Conservation (phyloP, 2,113 vertebrate genomes). For the Erythrocercus mccallii region DNA sequence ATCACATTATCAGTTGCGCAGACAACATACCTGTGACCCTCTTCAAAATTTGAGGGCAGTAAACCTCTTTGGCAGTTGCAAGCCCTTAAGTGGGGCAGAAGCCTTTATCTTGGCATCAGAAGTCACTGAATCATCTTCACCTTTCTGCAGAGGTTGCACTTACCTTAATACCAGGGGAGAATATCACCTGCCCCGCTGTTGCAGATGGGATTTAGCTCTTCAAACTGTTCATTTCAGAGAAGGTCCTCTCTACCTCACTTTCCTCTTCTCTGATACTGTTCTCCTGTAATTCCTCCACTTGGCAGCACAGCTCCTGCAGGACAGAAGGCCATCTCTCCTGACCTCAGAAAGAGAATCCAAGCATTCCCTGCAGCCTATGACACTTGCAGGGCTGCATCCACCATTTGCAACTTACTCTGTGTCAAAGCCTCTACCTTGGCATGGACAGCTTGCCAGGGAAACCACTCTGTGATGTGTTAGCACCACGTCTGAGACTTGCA, state of each 20-base stretch:
- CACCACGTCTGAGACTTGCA: not conserved
- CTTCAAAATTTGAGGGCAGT: not conserved
- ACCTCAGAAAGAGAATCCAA: not conserved
- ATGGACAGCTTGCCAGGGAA: not conserved
- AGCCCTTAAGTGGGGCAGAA: not conserved
- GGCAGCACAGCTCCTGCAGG: not conserved
- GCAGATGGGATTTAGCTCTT: not conserved
- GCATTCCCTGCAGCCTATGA: not conserved
- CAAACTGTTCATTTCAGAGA: not conserved
- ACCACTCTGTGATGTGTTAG: rapidly evolving
- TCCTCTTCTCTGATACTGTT: not conserved
- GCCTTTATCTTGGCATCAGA: not conserved
- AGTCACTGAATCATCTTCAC: not conserved
- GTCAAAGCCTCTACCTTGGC: not conserved
- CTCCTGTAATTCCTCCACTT: not conserved
- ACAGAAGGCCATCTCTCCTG: not conserved
- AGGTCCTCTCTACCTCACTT: not conserved
- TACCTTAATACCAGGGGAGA: not conserved
- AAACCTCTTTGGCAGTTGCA: not conserved
- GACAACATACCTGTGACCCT: not conserved
- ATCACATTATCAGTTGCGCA: not conserved
- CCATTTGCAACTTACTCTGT: not conserved
- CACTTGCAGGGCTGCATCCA: not conserved
- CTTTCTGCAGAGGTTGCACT: not conserved
- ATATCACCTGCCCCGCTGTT: rapidly evolving